phyloP scores from a whole-genome alignment of 2,113 vertebrate genomes.

The Vanacampus margaritifer region DNA sequence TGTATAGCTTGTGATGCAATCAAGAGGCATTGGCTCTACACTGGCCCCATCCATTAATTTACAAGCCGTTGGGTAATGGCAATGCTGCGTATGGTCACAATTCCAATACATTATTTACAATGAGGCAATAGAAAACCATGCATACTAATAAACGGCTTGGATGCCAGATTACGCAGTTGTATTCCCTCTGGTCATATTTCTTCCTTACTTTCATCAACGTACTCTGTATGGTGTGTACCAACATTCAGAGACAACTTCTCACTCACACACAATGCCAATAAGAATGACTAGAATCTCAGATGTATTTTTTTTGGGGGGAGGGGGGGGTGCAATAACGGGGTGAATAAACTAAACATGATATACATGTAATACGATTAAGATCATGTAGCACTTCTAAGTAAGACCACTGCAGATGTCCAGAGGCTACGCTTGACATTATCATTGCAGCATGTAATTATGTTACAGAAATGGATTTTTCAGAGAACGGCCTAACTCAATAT shows the following conservation, averaged over 20 bases:
- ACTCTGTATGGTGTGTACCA: slow-evolving; percentile 46
- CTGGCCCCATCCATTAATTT: slow-evolving; percentile 61
- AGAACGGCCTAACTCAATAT: slow-evolving; percentile 4
- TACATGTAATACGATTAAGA: background rate
- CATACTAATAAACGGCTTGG: slow-evolving; percentile 63
- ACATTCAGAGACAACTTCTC: slow-evolving; percentile 37
- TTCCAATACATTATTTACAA: slow-evolving; percentile 68
- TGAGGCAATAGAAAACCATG: slow-evolving; percentile 63
- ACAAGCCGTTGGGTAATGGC: slow-evolving; percentile 52
- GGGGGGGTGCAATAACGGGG: too few species aligned
- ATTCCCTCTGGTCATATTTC: slow-evolving; percentile 44
- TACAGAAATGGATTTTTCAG: slow-evolving; percentile 27
- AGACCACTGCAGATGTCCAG: slow-evolving; percentile 23
- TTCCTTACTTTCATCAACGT: slow-evolving; percentile 44
- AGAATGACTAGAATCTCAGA: background rate
- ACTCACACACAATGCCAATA: slow-evolving; percentile 3
- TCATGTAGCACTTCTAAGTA: slow-evolving; percentile 11
- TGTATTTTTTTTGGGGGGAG: too few species aligned
- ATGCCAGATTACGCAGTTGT: slow-evolving; percentile 53
- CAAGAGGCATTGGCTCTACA: slow-evolving; percentile 35
- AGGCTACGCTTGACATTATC: slow-evolving; percentile 39
- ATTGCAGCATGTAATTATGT: slow-evolving; percentile 23
- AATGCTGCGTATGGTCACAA: slow-evolving; percentile 66
- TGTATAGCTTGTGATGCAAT: slow-evolving; percentile 60
- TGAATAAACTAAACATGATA: too few species aligned